phyloP scores from a whole-genome alignment of 2,113 vertebrate species.

The Leiothrix lutea region DNA sequence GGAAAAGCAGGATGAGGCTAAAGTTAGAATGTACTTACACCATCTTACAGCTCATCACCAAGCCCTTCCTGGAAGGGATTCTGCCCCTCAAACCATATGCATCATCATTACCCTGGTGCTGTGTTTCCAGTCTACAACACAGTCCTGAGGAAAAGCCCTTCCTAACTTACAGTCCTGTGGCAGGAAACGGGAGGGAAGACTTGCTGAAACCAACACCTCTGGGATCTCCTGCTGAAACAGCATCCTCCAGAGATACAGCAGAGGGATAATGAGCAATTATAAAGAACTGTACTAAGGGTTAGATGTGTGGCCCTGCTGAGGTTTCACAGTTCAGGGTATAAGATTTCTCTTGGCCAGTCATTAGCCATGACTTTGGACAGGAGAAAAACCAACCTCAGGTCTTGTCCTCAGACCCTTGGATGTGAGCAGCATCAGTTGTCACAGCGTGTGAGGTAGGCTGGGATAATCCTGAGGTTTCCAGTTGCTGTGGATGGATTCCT shows the following conservation, averaged over 20 bases:
- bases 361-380: background rate
- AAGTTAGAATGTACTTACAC: background rate
- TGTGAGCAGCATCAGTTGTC: background rate
- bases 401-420: background rate
- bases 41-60: background rate
- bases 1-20: background rate
- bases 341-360: background rate
- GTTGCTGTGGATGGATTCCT: background rate
- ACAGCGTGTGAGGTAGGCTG: background rate
- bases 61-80: background rate
- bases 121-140: background rate
- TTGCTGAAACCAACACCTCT: background rate
- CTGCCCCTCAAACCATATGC: background rate
- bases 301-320: background rate
- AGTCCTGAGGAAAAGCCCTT: background rate
- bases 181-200: background rate
- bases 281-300: background rate
- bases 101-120: background rate
- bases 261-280: background rate
- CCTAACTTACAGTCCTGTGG: background rate
- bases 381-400: background rate
- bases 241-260: background rate
- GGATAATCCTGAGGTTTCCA: background rate
- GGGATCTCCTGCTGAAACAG: background rate
- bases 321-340: background rate